Percentiles rank a stretch among this genome's conserved stretches.
phyloP scores from a whole-genome alignment of 2,797 vertebrate species.

The Leptodactylus fallax region DNA sequence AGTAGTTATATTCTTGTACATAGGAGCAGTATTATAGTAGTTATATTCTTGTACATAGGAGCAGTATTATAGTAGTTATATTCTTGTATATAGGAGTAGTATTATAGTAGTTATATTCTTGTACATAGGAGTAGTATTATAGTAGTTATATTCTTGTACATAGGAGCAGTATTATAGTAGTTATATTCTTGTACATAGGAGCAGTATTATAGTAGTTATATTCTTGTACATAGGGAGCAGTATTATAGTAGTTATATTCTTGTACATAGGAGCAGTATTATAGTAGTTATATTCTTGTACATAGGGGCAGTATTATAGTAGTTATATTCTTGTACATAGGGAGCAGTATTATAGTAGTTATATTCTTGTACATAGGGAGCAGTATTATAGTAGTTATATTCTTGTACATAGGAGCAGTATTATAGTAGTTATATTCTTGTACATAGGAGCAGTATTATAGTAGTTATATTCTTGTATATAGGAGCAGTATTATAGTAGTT shows the following conservation, averaged over 20 bases:
- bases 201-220: neutral
- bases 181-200: neutral
- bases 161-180: neutral
- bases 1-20: neutral
- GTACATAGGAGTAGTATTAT: neutral
- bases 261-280: slow-evolving; percentile 5
- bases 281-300: slow-evolving; percentile 1
- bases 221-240: neutral
- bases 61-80: neutral
- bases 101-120: neutral
- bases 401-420: neutral
- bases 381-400: slow-evolving; percentile 21
- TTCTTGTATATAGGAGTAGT: neutral
- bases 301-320: neutral
- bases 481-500: neutral
- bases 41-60: neutral
- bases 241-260: slow-evolving; percentile 12
- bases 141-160: neutral
- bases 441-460: slow-evolving; percentile 18
- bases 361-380: neutral
- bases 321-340: neutral
- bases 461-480: slow-evolving; percentile 15
- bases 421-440: slow-evolving; percentile 18
- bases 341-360: neutral
- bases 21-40: slow-evolving; percentile 2